A percentile compares a stretch with the other conserved stretches of the same genome.
phyloP scores from a whole-genome alignment of 2,888 invertebrate species.

The Pterobdella sp. region DNA sequence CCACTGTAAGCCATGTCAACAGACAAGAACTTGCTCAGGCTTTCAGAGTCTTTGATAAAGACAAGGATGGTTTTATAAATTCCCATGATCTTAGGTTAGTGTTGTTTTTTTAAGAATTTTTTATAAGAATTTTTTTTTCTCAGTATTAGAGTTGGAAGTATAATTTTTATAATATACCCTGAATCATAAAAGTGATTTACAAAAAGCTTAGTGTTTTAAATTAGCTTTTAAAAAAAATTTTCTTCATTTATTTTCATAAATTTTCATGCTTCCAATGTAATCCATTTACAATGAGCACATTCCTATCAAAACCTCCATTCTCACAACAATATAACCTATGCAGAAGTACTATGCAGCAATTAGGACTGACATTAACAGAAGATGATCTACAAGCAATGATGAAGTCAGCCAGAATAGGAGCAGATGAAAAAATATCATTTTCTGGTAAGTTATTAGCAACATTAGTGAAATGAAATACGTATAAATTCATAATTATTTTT shows the following conservation, averaged over 20 bases:
- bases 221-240: too few species aligned
- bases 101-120: background rate
- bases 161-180: background rate
- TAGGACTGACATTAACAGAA: constrained; percentile 32
- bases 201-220: too few species aligned
- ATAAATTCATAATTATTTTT: background rate
- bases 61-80: constrained; percentile 32
- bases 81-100: constrained; percentile 33
- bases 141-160: background rate
- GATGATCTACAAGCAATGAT: constrained; percentile 34
- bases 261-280: background rate
- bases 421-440: constrained; percentile 32
- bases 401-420: constrained; percentile 33
- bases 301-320: too few species aligned
- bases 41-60: constrained; percentile 35
- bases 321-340: too few species aligned
- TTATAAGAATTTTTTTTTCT: background rate
- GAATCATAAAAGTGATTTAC: too few species aligned
- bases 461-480: background rate
- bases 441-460: constrained; percentile 18
- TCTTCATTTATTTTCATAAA: background rate
- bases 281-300: too few species aligned
- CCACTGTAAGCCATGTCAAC: constrained; percentile 22
- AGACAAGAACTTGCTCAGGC: constrained; percentile 30
- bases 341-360: constrained; percentile 33